Base-by-base conservation (phyloP, 2,888 invertebrate species). In the Cistogaster globosa region DNA sequence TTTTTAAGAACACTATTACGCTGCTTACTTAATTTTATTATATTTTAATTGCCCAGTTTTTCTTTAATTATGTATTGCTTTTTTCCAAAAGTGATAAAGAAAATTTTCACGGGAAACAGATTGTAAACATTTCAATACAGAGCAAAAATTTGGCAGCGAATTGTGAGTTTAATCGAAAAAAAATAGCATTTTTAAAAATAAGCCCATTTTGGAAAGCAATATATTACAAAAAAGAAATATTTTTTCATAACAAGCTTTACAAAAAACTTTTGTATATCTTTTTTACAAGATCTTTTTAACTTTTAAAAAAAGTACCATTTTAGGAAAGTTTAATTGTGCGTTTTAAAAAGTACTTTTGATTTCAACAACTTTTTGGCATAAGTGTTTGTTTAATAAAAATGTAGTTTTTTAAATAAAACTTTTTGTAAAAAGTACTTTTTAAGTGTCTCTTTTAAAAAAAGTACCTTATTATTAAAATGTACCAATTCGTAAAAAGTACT, bases 1-100 rank as follows among this genome's bases (percentile, higher is more conserved):
- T n/a, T 68, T 53, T 20, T 55, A 38, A 51, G n/a, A 18, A 45
- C 1, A 45, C 38, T 38, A 9, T 14, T 12, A 45, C 45, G 22
- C 36, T 38, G 78, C 38, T 60, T 78, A 82, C 79, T 75, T 75
- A 82, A 71, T 85, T 85, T 85, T 71, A 85, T 82, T 79, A 38
- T 65, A 65, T 60, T 78, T 85, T 67, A 79, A 85, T 85, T 82
- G 62, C 71, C 78, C 42, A 32, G 38, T 20, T 71, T 53, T 71
- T 76, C 48, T 57, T 42, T 4, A 12, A 42, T 42, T 42, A 42
- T 12, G 2, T 12, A 12, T 63, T 16, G n/a, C n/a, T 42, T 51
- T 63, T 16, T 16, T 68, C 20, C n/a, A 11, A 14, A 48, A 20
- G 20, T 16, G 16, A 8, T 18, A 42, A 42, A 42, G 4, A 63